A percentile compares a stretch with the other conserved stretches of the same genome.
phyloP scores from a whole-genome alignment of 1,140 invertebrate genomes.

The Oryctes rhinoceros region DNA sequence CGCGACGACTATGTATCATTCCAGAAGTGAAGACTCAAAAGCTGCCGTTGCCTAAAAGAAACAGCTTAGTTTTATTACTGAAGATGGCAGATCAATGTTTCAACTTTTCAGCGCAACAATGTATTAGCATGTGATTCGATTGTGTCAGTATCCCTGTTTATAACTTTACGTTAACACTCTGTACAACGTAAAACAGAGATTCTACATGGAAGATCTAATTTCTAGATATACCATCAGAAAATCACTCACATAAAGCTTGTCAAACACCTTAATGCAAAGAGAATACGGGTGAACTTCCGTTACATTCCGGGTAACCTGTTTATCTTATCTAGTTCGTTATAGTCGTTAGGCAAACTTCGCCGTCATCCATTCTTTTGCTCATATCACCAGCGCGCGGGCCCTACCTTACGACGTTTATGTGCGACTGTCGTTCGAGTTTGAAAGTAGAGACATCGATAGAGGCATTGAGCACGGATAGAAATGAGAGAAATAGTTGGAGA shows the following conservation, averaged over 20 bases:
- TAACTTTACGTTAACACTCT: too few relatives aligned
- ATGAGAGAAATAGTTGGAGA: background rate
- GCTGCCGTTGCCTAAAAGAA: too few relatives aligned
- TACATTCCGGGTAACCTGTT: constrained; percentile 8
- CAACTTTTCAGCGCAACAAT: too few relatives aligned
- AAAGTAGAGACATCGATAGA: background rate
- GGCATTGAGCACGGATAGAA: background rate
- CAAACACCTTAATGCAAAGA: background rate
- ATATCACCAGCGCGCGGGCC: background rate
- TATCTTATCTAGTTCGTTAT: constrained; percentile 9
- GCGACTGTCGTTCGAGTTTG: background rate
- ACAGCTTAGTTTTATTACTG: too few relatives aligned
- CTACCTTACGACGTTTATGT: background rate
- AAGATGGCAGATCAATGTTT: too few relatives aligned
- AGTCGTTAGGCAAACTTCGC: background rate
- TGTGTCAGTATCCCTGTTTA: too few relatives aligned
- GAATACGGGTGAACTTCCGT: background rate
- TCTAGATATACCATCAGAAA: too few relatives aligned
- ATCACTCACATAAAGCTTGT: background rate
- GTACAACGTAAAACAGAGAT: too few relatives aligned
- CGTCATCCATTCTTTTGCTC: background rate
- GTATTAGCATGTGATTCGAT: too few relatives aligned
- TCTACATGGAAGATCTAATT: too few relatives aligned
- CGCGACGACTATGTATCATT: too few relatives aligned
- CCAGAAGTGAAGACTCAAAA: too few relatives aligned